Base-by-base conservation (phyloP, 1,140 invertebrate species). In the Drosophila rufa region DNA sequence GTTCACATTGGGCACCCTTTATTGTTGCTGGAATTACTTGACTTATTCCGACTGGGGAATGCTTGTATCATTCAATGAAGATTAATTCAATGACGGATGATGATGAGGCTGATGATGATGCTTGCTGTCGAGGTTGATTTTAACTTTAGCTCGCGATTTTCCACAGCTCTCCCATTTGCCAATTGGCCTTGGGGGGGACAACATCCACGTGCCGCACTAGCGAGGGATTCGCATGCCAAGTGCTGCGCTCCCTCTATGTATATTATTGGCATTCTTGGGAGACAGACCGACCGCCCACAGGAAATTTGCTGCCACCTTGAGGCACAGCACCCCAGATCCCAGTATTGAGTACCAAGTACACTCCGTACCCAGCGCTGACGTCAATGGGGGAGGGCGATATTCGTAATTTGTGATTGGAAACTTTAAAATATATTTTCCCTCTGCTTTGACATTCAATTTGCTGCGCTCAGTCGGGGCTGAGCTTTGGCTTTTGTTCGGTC, bases 391-490 rank as follows among this genome's bases (percentile, higher is more conserved):
- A 3, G 25, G 4, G 48, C 9, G 9, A 17, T 51, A 51, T 47
- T 76, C 45, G 45, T 22, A 66, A 75, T 51, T 75, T 75, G 60
- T 75, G 60, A 55, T 76, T 76, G 36, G 48, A 43, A 47, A 75
- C 60, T 76, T 67, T 58, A 76, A 76, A 68, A 42, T 50, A 71
- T 71, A 25, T 38, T 19, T 22, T 19, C 14, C 42, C 46, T 25
- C 27, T 36, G 69, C 69, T 59, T 43, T 73, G 69, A 73, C 70
- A 60, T 73, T 73, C 46, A 73, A 60, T 73, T 71, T 45, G 14
- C 53, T 27, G 57, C 40, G 42, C 15, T 19, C 27, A 9, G 33
- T 36, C 11, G 33, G 33, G 9, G 33, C 33, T 11, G 33, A 36
- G 43, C 65, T 69, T 27, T 71, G 68, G 48, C 48, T 33, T 51